Evolutionary conservation across 2,797 vertebrate genomes (phyloP), one percentile per base, ranked within the genome.

Genomic region (Sandelia bainsii): DNA sequence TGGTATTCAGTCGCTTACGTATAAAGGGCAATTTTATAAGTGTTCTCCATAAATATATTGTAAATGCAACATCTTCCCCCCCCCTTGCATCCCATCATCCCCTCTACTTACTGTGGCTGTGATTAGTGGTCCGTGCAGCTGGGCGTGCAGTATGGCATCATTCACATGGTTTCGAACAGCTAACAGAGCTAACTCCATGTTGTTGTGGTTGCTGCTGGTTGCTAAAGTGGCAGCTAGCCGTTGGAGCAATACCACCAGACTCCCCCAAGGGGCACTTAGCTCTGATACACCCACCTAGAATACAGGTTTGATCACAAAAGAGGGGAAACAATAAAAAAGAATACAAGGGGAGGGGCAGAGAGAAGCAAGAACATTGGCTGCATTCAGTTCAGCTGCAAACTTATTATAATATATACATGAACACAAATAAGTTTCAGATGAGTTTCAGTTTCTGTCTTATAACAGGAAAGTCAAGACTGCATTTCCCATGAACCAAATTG

Each of bases 121-220:
- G 62, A 98, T 93, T 72, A 95, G 94, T 0, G 95, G 95, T 3
- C 96, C 96, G 0, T 96, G 95, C 54, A 96, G 82, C 91, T 96
- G 96, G 0, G 96, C 94, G 0, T 95, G 94, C 62, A 96, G 91
- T 72, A 97, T 94, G 58, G 96, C 96, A 20, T 96, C 95, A 0
- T 96, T 96, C 80, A 97, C 79, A 17, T 95, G 90, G 75, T 91
- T 96, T 49, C 93, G 91, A 46, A 97, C 91, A 0, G 94, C 94
- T 11, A 91, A 54, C 79, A 98, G 92, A 0, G 94, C 92, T 0
- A 90, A 44, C 69, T 97, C 96, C 92, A 97, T 88, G 83, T 89
- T 93, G 83, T 95, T 95, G 25, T 95, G 95, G 0, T 95, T 95
- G 59, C 91, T 93, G 83, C 90, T 91, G 53, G 93, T 94, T 2